Percentiles rank a stretch among this genome's conserved stretches.
Evolutionary conservation across 2,113 vertebrate species (phyloP).

Genomic region (Oophaga pumilio): DNA sequence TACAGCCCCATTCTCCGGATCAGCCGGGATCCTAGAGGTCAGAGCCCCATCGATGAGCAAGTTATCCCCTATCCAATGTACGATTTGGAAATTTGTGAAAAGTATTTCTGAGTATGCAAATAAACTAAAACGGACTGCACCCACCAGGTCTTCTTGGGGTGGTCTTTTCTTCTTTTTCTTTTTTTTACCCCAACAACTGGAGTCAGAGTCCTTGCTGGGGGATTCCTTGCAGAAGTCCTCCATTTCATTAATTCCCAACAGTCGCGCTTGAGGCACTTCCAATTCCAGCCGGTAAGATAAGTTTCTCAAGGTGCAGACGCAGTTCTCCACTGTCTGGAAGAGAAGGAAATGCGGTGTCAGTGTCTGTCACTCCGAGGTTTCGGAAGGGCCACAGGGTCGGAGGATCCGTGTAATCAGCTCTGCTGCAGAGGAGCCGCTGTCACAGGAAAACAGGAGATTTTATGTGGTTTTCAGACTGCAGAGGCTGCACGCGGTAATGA

Average conservation of each 20-base stretch:
- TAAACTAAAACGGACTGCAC: conserved; percentile 46
- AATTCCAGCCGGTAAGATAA: conserved; percentile 94
- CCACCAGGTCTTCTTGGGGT: conserved; percentile 87
- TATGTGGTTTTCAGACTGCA: background rate
- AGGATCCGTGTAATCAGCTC: background rate
- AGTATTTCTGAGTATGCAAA: too few species aligned
- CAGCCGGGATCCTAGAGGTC: too few species aligned
- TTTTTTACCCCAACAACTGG: conserved; percentile 96
- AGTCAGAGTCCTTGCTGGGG: conserved; percentile 88
- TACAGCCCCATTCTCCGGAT: too few species aligned
- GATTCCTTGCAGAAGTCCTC: conserved; percentile 89
- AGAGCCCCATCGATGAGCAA: too few species aligned
- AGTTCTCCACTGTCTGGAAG: conserved; percentile 94
- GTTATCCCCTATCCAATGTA: too few species aligned
- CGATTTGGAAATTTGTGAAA: too few species aligned
- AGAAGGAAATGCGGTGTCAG: conserved; percentile 52
- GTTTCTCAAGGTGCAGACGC: conserved; percentile 95
- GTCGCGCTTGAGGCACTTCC: conserved; percentile 87
- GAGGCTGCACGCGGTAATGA: background rate
- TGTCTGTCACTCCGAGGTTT: background rate
- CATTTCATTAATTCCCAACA: conserved; percentile 83
- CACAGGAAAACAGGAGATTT: background rate
- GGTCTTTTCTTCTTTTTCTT: conserved; percentile 95
- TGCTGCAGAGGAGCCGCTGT: background rate
- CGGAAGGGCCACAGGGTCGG: background rate